Base-by-base conservation (phyloP, 2,797 vertebrate species). In the Gadopsis marmoratus region DNA sequence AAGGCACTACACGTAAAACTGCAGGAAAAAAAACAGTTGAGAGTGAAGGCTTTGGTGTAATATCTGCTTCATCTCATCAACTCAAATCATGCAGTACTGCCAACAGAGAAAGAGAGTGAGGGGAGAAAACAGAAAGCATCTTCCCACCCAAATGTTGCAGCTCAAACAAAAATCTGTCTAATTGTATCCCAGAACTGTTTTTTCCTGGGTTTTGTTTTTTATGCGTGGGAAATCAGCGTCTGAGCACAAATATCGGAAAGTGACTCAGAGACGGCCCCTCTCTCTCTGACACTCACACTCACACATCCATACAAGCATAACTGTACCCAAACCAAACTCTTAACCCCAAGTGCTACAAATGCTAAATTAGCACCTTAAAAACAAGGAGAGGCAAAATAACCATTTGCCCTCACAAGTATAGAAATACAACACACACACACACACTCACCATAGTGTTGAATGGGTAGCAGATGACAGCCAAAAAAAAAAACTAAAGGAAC, bases 181-280 rank as follows among this genome's bases (percentile, higher is more conserved):
- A 86, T 86, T 90, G 79, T 76, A 41, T 84, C 71, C 69, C 66
- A 77, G 62, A 69, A 74, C 5, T 71, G 67, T 86, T 88, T 83
- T 85, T 89, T 82, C 85, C 84, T 85, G 65, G 60, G 74, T 86
- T 89, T 89, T 85, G 67, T 85, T 90, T 85, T 75, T 71, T 39
- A 14, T 64, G 48, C 76, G 50, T 79, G 78, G 82, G 81, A 88
- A 90, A 77, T 86, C 69, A 69, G 67, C 29, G 2, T 48, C 48
- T 60, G 70, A 82, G 77, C 50, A 88, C 88, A 93, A 92, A 87
- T 83, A 82, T 84, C 79, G 72, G 87, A 87, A 91, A 87, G 77
- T 89, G 83, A 91, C 90, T 90, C 86, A 86, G 35, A 75, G 6
- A 69, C 71, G 74, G 53, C 43, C 39, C n/a, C 54, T 37, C 47